These are phyloP conservation scores for Gobius niger DNA, from an alignment of 2,113 vertebrate species.

Conservation along the genomic window DNA sequence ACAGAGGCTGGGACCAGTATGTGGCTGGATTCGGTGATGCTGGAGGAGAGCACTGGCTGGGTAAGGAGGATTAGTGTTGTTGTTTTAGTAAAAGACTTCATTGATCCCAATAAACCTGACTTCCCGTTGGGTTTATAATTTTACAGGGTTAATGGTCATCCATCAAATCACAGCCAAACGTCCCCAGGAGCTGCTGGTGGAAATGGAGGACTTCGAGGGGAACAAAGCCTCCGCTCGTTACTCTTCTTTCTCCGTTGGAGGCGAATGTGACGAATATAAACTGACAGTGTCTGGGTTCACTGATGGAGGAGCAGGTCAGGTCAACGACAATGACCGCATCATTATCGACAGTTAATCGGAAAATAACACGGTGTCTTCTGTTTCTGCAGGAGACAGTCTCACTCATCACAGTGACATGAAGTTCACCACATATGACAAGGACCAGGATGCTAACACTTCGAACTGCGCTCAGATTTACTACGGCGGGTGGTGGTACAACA, in stretches of 20 bases:
- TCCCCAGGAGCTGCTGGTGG: too few species aligned
- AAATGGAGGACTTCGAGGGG: too few species aligned
- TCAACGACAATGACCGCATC: not conserved
- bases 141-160: not conserved
- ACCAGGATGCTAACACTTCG: constrained; percentile 66
- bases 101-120: too few species aligned
- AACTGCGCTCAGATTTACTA: constrained; percentile 74
- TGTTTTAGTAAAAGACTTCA: too few species aligned
- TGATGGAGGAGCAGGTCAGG: not conserved
- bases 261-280: too few species aligned
- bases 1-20: constrained; percentile 1
- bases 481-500: constrained; percentile 79
- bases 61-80: not conserved
- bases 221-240: too few species aligned
- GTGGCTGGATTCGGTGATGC: not conserved
- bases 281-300: too few species aligned
- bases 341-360: too few species aligned
- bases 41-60: not conserved
- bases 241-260: too few species aligned
- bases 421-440: constrained; percentile 82
- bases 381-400: constrained; percentile 63
- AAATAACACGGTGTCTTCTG: not conserved
- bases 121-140: too few species aligned
- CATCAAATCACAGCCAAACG: too few species aligned
- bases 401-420: constrained; percentile 71